Evolutionary conservation across 1,140 invertebrate species (phyloP).

Genomic region (Agrypnia vestita): DNA sequence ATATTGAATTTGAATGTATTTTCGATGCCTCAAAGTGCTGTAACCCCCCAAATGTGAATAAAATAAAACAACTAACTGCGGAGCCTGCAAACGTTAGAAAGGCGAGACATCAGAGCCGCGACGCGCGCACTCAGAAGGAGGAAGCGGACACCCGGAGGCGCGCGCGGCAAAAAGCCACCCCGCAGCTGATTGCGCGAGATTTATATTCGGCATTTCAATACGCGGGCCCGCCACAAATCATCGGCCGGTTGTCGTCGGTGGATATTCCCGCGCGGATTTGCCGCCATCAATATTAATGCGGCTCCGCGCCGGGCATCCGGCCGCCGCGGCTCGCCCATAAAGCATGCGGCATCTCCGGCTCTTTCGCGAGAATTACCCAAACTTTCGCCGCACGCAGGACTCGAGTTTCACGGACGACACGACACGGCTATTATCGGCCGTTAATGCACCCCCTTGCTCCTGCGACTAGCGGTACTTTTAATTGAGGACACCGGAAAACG

Average conservation of each 20-base stretch:
- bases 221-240: slow-evolving; percentile 48
- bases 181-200: slow-evolving; percentile 33
- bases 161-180: background rate
- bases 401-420: background rate
- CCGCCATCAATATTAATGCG: slow-evolving; percentile 55
- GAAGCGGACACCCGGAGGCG: background rate
- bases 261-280: slow-evolving; percentile 16
- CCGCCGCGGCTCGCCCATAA: slow-evolving; percentile 17
- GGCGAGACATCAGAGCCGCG: too few species aligned
- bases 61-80: too few species aligned
- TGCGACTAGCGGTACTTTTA: too few species aligned
- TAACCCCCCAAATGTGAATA: too few species aligned
- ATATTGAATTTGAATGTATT: too few species aligned
- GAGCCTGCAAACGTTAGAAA: too few species aligned
- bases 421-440: background rate
- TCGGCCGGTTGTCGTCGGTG: slow-evolving; percentile 38
- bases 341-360: background rate
- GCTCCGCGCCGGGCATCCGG: slow-evolving; percentile 18
- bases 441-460: background rate
- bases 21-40: too few species aligned
- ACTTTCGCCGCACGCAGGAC: slow-evolving; percentile 14
- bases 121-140: background rate
- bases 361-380: background rate
- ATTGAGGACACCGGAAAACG: background rate
- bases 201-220: slow-evolving; percentile 49